These are phyloP conservation scores for Gulo gulo DNA, from an alignment of 2,113 vertebrate species.

Conservation along the genomic window DNA sequence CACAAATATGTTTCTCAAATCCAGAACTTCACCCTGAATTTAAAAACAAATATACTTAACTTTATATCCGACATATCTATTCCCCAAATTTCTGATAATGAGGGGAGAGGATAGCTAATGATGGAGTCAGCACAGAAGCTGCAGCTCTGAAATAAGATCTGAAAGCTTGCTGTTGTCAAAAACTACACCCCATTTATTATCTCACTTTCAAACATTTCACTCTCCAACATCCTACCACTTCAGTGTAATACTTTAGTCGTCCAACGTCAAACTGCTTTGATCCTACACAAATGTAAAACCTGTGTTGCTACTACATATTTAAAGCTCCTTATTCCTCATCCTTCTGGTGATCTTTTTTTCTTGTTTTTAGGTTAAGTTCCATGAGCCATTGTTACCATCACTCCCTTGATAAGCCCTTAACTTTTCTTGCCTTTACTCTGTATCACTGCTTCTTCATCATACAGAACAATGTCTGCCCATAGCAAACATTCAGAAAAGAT, in stretches of 20 bases:
- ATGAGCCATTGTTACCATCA: background rate
- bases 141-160: background rate
- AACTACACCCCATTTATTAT: background rate
- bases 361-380: background rate
- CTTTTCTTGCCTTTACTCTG: no score
- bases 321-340: background rate
- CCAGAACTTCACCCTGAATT: background rate
- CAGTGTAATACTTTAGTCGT: background rate
- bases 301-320: background rate
- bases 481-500: background rate
- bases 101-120: background rate
- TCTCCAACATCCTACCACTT: background rate
- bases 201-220: background rate
- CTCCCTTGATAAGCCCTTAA: background rate
- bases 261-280: background rate
- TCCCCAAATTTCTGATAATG: background rate
- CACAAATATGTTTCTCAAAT: background rate
- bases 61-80: background rate
- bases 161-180: background rate
- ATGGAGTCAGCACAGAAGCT: background rate
- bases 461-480: background rate
- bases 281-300: background rate
- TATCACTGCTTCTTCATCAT: background rate
- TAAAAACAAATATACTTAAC: background rate
- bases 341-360: background rate